phyloP scores from a whole-genome alignment of 1,140 invertebrate genomes.

The Choristoneura fumiferana region DNA sequence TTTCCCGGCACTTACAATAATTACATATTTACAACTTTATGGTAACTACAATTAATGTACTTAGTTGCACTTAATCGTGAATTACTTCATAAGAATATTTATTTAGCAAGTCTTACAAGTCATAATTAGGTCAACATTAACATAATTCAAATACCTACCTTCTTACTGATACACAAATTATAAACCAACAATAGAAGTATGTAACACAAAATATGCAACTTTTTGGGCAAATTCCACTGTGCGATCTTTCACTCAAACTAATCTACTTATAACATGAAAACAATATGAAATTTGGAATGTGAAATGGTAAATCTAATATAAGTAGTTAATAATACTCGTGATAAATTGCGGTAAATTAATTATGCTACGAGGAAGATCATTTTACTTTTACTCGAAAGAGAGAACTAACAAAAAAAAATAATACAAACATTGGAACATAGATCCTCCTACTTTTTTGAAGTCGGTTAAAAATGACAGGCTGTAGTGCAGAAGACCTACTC shows the following conservation, averaged over 20 bases:
- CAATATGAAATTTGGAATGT: constrained; percentile 27
- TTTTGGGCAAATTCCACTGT: too few relatives aligned
- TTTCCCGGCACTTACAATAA: constrained; percentile 58
- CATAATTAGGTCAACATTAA: neutral
- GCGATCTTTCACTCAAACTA: too few relatives aligned
- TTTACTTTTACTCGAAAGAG: too few relatives aligned
- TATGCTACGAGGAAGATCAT: neutral
- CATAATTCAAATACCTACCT: constrained; percentile 1
- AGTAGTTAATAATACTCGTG: constrained; percentile 33
- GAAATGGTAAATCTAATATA: constrained; percentile 22
- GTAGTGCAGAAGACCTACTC: too few relatives aligned
- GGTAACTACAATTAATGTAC: constrained; percentile 18
- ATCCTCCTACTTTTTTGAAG: too few relatives aligned
- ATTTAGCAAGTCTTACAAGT: constrained; percentile 2
- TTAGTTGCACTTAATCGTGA: constrained; percentile 8
- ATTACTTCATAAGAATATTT: constrained; percentile 3
- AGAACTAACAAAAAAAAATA: too few relatives aligned
- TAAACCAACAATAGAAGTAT: constrained; percentile 22
- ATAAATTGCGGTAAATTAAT: constrained; percentile 23
- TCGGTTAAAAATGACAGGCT: too few relatives aligned
- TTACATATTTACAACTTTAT: constrained; percentile 25
- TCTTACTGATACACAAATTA: constrained; percentile 25
- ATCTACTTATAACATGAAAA: constrained; percentile 4
- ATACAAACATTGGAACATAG: too few relatives aligned
- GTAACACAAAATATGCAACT: too few relatives aligned